A percentile compares a stretch with the other conserved stretches of the same genome.
Conservation (phyloP, 2,888 invertebrate species). For the Drepana falcataria region DNA sequence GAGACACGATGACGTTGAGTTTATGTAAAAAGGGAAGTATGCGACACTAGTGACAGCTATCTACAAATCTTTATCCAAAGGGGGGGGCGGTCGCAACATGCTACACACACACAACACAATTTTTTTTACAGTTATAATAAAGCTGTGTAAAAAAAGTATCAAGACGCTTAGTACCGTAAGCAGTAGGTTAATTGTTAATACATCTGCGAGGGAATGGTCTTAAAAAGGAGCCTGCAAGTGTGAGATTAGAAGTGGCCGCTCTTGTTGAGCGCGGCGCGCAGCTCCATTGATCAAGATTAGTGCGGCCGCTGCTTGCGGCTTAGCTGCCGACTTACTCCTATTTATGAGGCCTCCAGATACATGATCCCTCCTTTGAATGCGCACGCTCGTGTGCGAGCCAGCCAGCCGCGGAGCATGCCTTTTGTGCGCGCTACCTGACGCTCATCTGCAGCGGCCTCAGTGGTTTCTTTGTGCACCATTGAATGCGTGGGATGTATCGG, state of each 20-base stretch:
- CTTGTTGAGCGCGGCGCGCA: not conserved
- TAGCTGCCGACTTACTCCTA: constrained; percentile 1
- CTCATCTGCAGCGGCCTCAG: not conserved
- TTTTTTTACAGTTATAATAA: no score
- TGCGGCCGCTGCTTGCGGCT: not conserved
- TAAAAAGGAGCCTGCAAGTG: not conserved
- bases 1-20: no score
- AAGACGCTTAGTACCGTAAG: no score
- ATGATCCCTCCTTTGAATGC: constrained; percentile 1
- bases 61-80: no score
- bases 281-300: constrained; percentile 2
- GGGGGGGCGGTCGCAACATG: no score
- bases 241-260: not conserved
- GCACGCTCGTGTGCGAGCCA: constrained; percentile 1
- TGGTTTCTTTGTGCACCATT: constrained; percentile 1
- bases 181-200: no score
- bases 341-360: constrained; percentile 2
- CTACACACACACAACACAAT: no score
- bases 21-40: no score
- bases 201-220: not conserved
- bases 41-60: no score
- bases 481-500: not conserved
- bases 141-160: no score
- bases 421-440: not conserved
- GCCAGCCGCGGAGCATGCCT: not conserved